phyloP scores from a whole-genome alignment of 2,113 vertebrate species.

The Xiphias gladius region DNA sequence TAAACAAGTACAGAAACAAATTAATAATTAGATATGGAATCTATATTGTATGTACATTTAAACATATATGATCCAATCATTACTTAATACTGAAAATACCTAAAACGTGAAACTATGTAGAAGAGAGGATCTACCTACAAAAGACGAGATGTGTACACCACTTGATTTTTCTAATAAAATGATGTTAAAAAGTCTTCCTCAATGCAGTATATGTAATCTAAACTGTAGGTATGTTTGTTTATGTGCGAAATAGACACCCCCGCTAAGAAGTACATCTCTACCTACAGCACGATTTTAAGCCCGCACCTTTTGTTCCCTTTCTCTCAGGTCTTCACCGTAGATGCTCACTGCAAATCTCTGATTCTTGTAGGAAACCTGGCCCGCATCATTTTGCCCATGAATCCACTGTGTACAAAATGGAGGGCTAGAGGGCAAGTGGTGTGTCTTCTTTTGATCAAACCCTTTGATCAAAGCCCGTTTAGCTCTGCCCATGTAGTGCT shows the following conservation, averaged over 20 bases:
- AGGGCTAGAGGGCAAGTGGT: constrained; percentile 82
- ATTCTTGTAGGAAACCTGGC: constrained; percentile 75
- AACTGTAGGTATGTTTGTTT: constrained; percentile 54
- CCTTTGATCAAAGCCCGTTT: constrained; percentile 84
- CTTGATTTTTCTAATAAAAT: constrained; percentile 4
- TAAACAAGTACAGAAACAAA: not conserved
- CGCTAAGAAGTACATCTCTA: constrained; percentile 58
- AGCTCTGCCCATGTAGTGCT: constrained; percentile 85
- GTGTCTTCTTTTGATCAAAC: constrained; percentile 83
- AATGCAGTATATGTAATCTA: constrained; percentile 26
- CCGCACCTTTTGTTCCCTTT: constrained; percentile 70
- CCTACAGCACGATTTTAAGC: constrained; percentile 71
- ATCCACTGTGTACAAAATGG: constrained; percentile 80
- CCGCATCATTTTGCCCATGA: constrained; percentile 73
- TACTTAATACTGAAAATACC: not conserved
- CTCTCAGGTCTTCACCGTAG: constrained; percentile 64
- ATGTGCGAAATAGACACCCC: constrained; percentile 50
- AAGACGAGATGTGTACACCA: not conserved
- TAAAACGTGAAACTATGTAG: not conserved
- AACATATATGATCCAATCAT: not conserved
- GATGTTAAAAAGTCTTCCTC: constrained; percentile 3
- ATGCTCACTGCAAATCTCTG: constrained; percentile 69
- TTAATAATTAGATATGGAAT: not conserved
- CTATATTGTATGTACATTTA: not conserved
- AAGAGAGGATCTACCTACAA: not conserved